These are phyloP conservation scores for Drosophila chauvacae DNA, from an alignment of 1,140 invertebrate species.

Conservation along the genomic window DNA sequence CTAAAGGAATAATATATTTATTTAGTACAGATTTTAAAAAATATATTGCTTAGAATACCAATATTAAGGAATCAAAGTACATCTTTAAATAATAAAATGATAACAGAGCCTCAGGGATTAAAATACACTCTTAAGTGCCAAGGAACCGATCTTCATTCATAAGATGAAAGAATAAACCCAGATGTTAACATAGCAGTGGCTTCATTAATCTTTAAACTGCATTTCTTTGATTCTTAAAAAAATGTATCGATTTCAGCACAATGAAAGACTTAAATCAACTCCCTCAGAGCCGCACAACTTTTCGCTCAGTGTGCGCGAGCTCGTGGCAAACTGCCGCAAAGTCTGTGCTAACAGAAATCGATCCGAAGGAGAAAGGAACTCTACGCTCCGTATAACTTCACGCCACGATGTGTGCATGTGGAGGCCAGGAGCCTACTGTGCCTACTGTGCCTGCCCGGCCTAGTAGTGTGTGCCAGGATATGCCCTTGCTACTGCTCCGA, in stretches of 20 bases:
- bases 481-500: constrained; percentile 6
- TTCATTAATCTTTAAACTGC: background rate
- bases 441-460: constrained; percentile 5
- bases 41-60: too few relatives aligned
- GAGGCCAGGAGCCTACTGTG: constrained; percentile 24
- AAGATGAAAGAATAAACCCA: background rate
- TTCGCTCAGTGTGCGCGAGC: constrained; percentile 24
- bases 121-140: too few relatives aligned
- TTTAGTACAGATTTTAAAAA: too few relatives aligned
- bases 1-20: too few relatives aligned
- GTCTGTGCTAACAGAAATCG: constrained; percentile 70
- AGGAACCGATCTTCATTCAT: background rate
- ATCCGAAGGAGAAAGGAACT: constrained; percentile 57
- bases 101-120: too few relatives aligned
- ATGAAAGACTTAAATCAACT: background rate
- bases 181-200: background rate
- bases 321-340: constrained; percentile 71
- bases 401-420: constrained; percentile 50
- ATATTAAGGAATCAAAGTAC: too few relatives aligned
- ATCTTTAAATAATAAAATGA: too few relatives aligned
- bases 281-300: background rate
- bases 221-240: background rate
- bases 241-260: background rate
- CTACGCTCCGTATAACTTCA: constrained; percentile 67
- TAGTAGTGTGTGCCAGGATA: constrained; percentile 23